Conservation (phyloP, 2,113 vertebrate genomes). For the Copsychus sechellarum region DNA sequence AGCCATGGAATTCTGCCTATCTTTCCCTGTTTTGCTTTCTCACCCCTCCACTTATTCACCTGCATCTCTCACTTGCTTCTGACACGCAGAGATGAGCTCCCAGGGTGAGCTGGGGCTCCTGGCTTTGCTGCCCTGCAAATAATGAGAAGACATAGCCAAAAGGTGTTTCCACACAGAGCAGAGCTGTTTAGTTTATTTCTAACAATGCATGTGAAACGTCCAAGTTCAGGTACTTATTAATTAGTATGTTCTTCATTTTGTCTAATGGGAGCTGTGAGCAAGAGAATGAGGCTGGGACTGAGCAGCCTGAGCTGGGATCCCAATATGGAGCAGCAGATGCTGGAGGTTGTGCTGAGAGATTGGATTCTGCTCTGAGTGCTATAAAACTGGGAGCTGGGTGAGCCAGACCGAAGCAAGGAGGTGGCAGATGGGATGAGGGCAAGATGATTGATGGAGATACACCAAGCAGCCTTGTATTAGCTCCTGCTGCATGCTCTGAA, state of each 20-base stretch:
- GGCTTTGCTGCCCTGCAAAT: neutral
- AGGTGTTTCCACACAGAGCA: neutral
- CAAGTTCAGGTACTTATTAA: neutral
- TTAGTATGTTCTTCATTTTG: neutral
- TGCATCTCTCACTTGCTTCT: neutral
- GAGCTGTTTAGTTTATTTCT: neutral
- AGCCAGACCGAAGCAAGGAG: neutral
- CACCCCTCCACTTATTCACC: neutral
- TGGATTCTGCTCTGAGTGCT: neutral
- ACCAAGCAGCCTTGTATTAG: neutral
- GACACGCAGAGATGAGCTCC: neutral
- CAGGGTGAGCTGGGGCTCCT: neutral
- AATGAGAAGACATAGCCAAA: neutral
- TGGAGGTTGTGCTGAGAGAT: neutral
- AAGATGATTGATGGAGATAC: neutral
- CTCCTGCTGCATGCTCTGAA: neutral
- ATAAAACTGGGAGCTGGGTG: neutral
- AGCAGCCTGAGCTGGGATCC: constrained; percentile 14
- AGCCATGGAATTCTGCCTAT: neutral
- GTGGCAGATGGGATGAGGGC: constrained; percentile 1
- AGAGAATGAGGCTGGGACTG: neutral
- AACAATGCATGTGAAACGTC: neutral
- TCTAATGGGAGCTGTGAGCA: neutral
- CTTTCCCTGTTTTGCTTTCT: neutral
- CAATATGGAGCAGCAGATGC: constrained; percentile 22